These are phyloP conservation scores for Omphaloscelis lunosa DNA, from an alignment of 2,888 invertebrate species.

Conservation along the genomic window DNA sequence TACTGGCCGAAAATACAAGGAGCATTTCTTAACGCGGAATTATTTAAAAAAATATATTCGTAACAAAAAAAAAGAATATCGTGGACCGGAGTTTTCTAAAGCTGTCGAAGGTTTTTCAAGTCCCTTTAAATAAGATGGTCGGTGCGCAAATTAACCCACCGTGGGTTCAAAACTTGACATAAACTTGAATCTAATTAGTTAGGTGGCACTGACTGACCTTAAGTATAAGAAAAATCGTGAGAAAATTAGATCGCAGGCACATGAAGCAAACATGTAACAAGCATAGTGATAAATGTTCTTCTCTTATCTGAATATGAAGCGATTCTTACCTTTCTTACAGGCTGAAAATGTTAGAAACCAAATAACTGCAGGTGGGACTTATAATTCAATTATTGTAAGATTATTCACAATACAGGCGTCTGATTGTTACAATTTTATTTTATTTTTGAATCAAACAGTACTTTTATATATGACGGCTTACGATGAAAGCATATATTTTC, in stretches of 20 bases:
- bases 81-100: neutral
- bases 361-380: neutral
- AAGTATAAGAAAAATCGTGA: neutral
- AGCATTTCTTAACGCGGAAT: neutral
- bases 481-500: slow-evolving; percentile 5
- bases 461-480: slow-evolving; percentile 1
- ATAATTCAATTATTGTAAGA: neutral
- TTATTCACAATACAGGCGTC: neutral
- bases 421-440: neutral
- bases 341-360: neutral
- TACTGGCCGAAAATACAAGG: slow-evolving; percentile 24
- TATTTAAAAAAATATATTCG: neutral
- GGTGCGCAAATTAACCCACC: no score
- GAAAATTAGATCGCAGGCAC: slow-evolving; percentile 1
- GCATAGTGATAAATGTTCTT: neutral
- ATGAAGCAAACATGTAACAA: no score
- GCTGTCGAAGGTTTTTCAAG: neutral
- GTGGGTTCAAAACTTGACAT: neutral
- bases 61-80: neutral
- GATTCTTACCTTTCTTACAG: neutral
- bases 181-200: neutral
- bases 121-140: neutral
- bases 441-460: slow-evolving; percentile 6
- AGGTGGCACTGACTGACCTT: slow-evolving; percentile 8
- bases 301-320: neutral